Evolutionary conservation across 37 sponge, comb jelly and placozoan genomes (phyloP).

Genomic region (Agelas oroides): DNA sequence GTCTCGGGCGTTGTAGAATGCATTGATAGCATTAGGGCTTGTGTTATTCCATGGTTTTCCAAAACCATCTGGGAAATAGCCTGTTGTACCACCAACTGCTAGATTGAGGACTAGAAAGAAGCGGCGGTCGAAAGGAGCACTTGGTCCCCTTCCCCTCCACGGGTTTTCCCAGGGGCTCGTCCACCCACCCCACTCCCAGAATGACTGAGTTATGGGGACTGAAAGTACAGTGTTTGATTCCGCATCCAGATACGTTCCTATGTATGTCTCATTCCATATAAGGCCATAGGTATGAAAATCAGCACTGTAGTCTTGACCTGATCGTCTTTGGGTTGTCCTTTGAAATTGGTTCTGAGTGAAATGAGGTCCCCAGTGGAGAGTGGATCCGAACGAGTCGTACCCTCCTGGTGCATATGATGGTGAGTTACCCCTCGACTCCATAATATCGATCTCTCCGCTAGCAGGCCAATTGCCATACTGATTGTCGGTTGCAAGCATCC

Average conservation of each 20-base stretch:
- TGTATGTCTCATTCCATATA: conserved; percentile 83
- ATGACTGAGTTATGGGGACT: conserved; percentile 57
- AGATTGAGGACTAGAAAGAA: conserved; percentile 76
- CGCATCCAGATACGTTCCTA: conserved; percentile 75
- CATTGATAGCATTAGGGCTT: conserved; percentile 57
- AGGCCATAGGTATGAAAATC: conserved; percentile 76
- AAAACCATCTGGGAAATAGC: conserved; percentile 75
- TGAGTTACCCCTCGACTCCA: conserved; percentile 79
- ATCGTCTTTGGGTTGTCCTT: conserved; percentile 15
- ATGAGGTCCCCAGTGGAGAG: conserved; percentile 74
- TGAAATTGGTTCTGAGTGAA: conserved; percentile 22
- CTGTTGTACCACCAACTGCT: conserved; percentile 74
- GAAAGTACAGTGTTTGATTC: conserved; percentile 55
- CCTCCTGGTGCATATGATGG: conserved; percentile 73
- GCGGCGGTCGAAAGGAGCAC: conserved; percentile 76
- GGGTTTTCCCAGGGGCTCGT: conserved; percentile 58
- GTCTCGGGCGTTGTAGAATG: conserved; percentile 47
- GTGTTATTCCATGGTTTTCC: conserved; percentile 79
- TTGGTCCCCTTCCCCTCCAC: conserved; percentile 54
- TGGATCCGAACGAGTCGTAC: conserved; percentile 62
- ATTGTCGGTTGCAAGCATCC: conserved; percentile 72
- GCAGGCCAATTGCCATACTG: conserved; percentile 84
- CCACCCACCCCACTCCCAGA: conserved; percentile 67
- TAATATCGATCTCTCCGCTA: conserved; percentile 84
- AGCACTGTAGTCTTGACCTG: conserved; percentile 38